Evolutionary conservation across 2,113 vertebrate species (phyloP), one percentile per base, ranked within the genome.

Genomic region (Catharus fuscescens): DNA sequence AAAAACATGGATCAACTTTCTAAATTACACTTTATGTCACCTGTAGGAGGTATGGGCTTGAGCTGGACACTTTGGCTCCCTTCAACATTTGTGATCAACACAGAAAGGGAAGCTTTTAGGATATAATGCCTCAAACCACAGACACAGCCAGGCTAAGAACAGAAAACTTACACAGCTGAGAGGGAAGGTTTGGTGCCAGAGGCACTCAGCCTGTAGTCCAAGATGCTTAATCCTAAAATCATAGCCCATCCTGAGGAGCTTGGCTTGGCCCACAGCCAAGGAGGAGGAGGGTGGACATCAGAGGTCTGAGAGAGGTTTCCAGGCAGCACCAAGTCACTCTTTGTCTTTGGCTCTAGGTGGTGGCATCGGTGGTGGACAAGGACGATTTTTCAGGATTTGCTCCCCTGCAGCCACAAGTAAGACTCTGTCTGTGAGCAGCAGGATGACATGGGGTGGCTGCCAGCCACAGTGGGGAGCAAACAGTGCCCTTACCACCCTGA

Each of bases 371-470:
- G 44, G 95, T 99, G 86, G 98, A 99, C 70, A 98, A 99, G 78
- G 99, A 99, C 11, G 93, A 92, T 2, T 99, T 99, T 97, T 99
- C 99, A 29, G 99, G 99, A 29, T 99, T 99, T 56, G 99, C 99
- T 32, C 99, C 99, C 5, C 97, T 99, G 60, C 99, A 99, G 72
- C 99, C 99, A 10, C 99, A 99, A 98, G 99, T 99, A 86, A 97
- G 92, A 19, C 6, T 31, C 18, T 7, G 2, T 28, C 3, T 1
- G 5, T n/a, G 36, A 70, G 8, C 28, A 44, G 44, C 6, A 56
- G 88, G 52, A n/a, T 62, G 59, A 36, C 0, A 0, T 6, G 10
- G 42, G 45, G 14, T 26, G 48, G 12, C 32, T 25, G 8, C 16
- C 17, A 45, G 5, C 48, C 28, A 10, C 25, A 28, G 40, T 2